Conservation (phyloP, 1,140 invertebrate species). For the Ips typographus region DNA sequence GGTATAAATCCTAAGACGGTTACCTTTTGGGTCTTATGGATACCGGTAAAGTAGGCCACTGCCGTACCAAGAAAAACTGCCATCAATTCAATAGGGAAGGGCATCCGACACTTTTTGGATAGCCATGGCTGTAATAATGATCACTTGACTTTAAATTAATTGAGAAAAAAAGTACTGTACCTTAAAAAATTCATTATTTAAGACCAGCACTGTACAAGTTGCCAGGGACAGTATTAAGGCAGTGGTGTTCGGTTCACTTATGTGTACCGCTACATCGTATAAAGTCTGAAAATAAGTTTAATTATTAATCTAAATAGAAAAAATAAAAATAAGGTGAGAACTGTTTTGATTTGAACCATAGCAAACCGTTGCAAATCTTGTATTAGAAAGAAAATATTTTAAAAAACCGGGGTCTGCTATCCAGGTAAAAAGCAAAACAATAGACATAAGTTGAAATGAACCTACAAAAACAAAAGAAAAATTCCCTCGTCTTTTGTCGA, state of each 20-base stretch:
- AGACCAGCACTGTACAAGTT: slow-evolving; percentile 67
- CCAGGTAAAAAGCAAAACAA: too few relatives aligned
- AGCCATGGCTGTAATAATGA: slow-evolving; percentile 64
- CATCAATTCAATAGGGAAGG: slow-evolving; percentile 85
- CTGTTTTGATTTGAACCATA: too few relatives aligned
- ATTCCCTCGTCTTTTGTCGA: slow-evolving; percentile 64
- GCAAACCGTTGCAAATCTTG: too few relatives aligned
- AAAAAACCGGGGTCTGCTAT: too few relatives aligned
- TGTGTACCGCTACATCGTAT: slow-evolving; percentile 62
- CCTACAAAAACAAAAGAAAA: slow-evolving; percentile 72
- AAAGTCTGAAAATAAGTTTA: slow-evolving; percentile 62
- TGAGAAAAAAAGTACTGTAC: slow-evolving; percentile 49
- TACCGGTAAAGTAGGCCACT: slow-evolving; percentile 62
- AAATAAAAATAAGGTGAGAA: neutral
- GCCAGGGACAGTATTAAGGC: slow-evolving; percentile 69
- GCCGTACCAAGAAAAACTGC: slow-evolving; percentile 76
- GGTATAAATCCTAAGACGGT: slow-evolving; percentile 73
- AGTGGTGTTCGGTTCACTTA: slow-evolving; percentile 64
- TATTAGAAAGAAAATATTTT: too few relatives aligned
- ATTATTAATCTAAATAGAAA: slow-evolving; percentile 19
- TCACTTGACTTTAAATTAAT: neutral
- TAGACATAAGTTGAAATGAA: neutral
- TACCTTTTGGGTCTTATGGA: slow-evolving; percentile 63
- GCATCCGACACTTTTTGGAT: slow-evolving; percentile 69
- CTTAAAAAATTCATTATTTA: slow-evolving; percentile 81